phyloP scores from a whole-genome alignment of 2,888 invertebrate species.

The Oxystoma pomonae region DNA sequence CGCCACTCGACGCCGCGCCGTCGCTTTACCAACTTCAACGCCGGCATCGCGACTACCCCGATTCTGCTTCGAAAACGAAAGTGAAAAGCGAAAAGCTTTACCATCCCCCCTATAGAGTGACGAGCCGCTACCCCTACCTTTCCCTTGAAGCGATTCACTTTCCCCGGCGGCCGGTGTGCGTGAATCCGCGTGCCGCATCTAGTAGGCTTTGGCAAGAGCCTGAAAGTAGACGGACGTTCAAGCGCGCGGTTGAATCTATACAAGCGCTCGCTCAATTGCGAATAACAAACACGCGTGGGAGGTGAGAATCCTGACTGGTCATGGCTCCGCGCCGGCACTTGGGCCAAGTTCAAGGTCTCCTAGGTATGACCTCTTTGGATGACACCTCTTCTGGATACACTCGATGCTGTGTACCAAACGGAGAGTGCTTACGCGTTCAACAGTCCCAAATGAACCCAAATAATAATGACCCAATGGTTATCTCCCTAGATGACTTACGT shows the following conservation, averaged over 20 bases:
- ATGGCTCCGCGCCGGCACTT: slow-evolving; percentile 48
- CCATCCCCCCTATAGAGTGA: slow-evolving; percentile 45
- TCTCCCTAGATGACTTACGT: slow-evolving; percentile 64
- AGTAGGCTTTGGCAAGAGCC: slow-evolving; percentile 19
- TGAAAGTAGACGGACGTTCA: background rate
- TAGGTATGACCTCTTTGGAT: slow-evolving; percentile 40
- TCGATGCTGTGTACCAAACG: slow-evolving; percentile 77
- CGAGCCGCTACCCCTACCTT: slow-evolving; percentile 59
- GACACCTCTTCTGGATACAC: slow-evolving; percentile 43
- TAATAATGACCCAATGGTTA: slow-evolving; percentile 52
- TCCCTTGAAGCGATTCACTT: slow-evolving; percentile 54
- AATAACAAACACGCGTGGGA: slow-evolving; percentile 49
- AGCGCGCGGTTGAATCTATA: background rate
- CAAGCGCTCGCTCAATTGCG: slow-evolving; percentile 48
- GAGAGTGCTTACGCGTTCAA: slow-evolving; percentile 71
- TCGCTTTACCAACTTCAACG: slow-evolving; percentile 40
- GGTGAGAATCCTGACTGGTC: slow-evolving; percentile 29
- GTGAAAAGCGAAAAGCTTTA: slow-evolving; percentile 46
- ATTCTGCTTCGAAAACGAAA: slow-evolving; percentile 46
- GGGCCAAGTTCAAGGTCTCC: slow-evolving; percentile 47
- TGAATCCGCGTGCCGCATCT: slow-evolving; percentile 16
- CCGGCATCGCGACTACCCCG: slow-evolving; percentile 35
- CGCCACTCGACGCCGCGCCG: slow-evolving; percentile 24
- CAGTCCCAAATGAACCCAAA: slow-evolving; percentile 37
- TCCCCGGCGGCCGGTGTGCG: slow-evolving; percentile 45